Percentiles rank a stretch among this genome's conserved stretches.
Conservation (phyloP, 2,113 vertebrate genomes). For the Tupaia tana region DNA sequence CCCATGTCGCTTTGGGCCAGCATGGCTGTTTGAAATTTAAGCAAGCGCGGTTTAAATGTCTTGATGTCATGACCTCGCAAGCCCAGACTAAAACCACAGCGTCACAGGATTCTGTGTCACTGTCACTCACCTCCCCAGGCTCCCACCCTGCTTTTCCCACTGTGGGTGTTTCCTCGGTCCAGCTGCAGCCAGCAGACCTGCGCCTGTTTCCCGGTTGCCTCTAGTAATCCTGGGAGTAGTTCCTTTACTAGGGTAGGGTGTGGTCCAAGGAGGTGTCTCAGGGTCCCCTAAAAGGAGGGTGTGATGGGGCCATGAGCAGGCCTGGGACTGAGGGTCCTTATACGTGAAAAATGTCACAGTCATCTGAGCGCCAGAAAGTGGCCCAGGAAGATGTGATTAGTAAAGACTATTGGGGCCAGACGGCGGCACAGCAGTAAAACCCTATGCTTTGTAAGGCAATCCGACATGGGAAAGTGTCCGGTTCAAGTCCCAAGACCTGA, state of each 20-base stretch:
- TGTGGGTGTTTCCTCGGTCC: not conserved
- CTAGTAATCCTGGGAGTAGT: not conserved
- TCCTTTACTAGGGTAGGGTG: not conserved
- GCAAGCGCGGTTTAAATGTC: not conserved
- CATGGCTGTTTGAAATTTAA: not conserved
- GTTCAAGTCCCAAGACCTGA: too few species aligned
- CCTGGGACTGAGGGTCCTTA: too few species aligned
- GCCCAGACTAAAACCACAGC: not conserved
- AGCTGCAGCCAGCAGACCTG: not conserved
- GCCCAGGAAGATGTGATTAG: not conserved
- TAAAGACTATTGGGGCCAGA: not conserved
- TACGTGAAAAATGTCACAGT: not conserved
- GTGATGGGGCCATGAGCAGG: not conserved
- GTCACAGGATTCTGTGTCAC: not conserved
- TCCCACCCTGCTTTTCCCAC: too few species aligned
- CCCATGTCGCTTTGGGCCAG: not conserved
- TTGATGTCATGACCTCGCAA: not conserved
- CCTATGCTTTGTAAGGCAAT: too few species aligned
- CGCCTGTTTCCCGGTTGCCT: not conserved
- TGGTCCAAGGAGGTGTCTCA: fast-evolving
- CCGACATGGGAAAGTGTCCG: too few species aligned
- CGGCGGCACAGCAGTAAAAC: too few species aligned
- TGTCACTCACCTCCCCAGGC: fast-evolving
- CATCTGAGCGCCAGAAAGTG: not conserved
- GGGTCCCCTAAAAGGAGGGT: fast-evolving